A percentile compares a stretch with the other conserved stretches of the same genome.
Conservation (phyloP, 1,140 invertebrate species). For the Pissodes strobi region DNA sequence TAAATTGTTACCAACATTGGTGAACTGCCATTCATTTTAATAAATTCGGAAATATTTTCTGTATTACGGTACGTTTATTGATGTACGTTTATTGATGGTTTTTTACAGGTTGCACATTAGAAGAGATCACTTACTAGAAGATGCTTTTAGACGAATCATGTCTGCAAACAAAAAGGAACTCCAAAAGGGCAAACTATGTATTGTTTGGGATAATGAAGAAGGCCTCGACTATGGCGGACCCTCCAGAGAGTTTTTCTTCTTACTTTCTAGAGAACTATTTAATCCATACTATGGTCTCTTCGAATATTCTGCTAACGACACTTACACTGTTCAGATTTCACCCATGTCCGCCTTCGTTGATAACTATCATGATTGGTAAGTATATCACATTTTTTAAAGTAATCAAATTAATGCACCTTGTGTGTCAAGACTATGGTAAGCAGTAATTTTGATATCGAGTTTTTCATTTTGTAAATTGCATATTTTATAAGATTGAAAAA, state of each 20-base stretch:
- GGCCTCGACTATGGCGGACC: conserved; percentile 97
- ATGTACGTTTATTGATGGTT: too few species aligned
- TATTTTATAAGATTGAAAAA: too few species aligned
- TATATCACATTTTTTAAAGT: too few species aligned
- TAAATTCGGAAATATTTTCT: too few species aligned
- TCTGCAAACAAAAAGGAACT: conserved; percentile 93
- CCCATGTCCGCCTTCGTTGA: conserved; percentile 98
- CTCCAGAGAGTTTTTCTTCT: conserved; percentile 95
- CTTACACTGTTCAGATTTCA: conserved; percentile 96
- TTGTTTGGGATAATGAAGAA: conserved; percentile 95
- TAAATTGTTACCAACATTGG: too few species aligned
- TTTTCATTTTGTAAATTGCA: too few species aligned
- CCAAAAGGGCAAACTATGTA: conserved; percentile 92
- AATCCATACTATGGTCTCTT: conserved; percentile 98
- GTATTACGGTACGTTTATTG: too few species aligned
- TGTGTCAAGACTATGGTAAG: too few species aligned
- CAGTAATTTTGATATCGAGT: too few species aligned
- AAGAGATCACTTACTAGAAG: conserved; percentile 90
- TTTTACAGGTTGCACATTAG: conserved; percentile 82
- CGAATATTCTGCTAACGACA: conserved; percentile 97
- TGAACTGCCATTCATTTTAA: too few species aligned
- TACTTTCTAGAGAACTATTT: conserved; percentile 93
- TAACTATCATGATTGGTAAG: conserved; percentile 93
- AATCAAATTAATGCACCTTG: too few species aligned
- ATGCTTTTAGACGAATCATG: conserved; percentile 97